Evolutionary conservation across 2,797 vertebrate species (phyloP).

Genomic region (Microctenopoma lineatum): DNA sequence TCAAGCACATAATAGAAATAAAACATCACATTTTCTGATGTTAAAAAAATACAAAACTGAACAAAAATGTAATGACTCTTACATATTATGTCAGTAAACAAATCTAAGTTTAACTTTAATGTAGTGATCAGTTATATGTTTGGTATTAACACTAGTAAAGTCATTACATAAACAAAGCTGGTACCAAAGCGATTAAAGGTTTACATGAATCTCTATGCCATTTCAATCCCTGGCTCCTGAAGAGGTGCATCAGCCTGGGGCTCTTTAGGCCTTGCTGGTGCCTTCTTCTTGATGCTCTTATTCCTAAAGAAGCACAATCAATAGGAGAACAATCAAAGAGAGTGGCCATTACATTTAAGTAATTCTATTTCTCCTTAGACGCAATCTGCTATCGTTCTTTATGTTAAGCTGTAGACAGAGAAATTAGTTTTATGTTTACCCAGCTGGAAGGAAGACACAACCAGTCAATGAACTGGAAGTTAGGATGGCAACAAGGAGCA

Average conservation of each 20-base stretch:
- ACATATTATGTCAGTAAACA: conserved; percentile 8
- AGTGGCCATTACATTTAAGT: background rate
- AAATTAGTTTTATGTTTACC: background rate
- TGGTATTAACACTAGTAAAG: background rate
- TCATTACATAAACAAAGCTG: conserved; percentile 22
- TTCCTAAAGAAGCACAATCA: conserved; percentile 59
- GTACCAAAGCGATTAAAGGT: conserved; percentile 2
- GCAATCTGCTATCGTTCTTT: background rate
- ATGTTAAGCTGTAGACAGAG: background rate
- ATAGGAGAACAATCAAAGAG: background rate
- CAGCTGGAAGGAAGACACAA: too few species aligned
- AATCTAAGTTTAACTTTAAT: conserved; percentile 11
- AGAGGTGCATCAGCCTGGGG: conserved; percentile 47
- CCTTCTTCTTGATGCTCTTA: conserved; percentile 45
- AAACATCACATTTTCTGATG: background rate
- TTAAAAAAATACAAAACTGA: conserved; percentile 27
- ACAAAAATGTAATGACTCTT: conserved; percentile 5
- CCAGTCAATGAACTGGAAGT: too few species aligned
- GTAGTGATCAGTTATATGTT: conserved; percentile 24
- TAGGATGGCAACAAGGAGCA: too few species aligned
- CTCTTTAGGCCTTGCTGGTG: conserved; percentile 47
- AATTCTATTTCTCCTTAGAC: background rate
- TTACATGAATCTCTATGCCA: conserved; percentile 55
- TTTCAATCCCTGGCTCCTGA: conserved; percentile 59
- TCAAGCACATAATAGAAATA: conserved; percentile 9